Conservation (phyloP, 2,113 vertebrate genomes). For the Mionectes macconnelli region DNA sequence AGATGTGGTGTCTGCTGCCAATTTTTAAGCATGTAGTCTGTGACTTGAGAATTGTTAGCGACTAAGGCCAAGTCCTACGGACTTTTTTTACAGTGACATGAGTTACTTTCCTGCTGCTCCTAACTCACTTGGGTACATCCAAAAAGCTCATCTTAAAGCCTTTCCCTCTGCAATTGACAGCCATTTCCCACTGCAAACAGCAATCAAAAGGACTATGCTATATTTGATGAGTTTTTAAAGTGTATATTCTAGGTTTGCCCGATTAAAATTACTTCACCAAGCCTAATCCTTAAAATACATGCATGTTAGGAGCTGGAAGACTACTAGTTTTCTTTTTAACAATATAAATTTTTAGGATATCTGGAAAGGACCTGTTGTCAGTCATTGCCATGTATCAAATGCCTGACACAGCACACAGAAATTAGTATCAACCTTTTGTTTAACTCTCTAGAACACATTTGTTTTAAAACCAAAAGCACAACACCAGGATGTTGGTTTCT, state of each 20-base stretch:
- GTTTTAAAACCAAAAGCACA: neutral
- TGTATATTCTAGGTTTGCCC: neutral
- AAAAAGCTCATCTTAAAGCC: neutral
- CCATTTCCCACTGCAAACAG: neutral
- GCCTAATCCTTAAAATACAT: neutral
- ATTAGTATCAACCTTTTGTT: neutral
- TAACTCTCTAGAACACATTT: neutral
- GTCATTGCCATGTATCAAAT: neutral
- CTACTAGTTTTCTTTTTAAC: neutral
- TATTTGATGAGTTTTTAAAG: neutral
- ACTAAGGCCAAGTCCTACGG: neutral
- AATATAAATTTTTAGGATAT: neutral
- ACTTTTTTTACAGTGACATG: accelerated
- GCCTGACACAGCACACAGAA: neutral
- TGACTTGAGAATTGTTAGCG: neutral
- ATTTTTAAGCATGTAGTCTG: neutral
- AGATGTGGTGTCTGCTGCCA: neutral
- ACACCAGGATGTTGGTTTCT: neutral
- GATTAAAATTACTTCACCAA: neutral
- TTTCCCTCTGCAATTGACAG: neutral
- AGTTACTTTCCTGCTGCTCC: neutral
- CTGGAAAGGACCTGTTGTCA: neutral
- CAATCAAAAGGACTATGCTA: neutral
- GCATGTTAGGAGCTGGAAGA: neutral
- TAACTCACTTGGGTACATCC: neutral